A percentile compares a stretch with the other conserved stretches of the same genome.
phyloP scores from a whole-genome alignment of 2,888 invertebrate species.

The Mythimna vitellina region DNA sequence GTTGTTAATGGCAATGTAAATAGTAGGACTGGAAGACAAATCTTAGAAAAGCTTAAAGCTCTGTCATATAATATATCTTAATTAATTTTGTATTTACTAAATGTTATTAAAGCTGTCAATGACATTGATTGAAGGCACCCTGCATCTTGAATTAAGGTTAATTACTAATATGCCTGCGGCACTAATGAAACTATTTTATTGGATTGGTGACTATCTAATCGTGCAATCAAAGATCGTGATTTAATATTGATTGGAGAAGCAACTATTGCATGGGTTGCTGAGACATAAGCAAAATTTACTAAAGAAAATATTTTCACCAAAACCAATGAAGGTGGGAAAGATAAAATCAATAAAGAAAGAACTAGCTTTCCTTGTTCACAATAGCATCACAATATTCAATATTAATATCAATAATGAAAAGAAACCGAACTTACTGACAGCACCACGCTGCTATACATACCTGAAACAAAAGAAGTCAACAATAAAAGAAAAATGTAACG shows the following conservation, averaged over 20 bases:
- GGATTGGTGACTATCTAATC: neutral
- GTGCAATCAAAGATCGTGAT: slow-evolving; percentile 11
- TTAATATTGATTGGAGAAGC: neutral
- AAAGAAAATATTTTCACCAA: neutral
- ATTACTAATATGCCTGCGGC: slow-evolving; percentile 25
- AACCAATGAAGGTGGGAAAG: neutral
- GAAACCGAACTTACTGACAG: slow-evolving; percentile 42
- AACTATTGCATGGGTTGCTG: neutral
- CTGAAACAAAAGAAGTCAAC: slow-evolving; percentile 75
- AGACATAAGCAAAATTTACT: neutral
- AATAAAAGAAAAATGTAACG: slow-evolving; percentile 61
- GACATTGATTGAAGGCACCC: slow-evolving; percentile 30
- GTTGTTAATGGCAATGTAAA: slow-evolving; percentile 46
- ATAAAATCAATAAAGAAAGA: neutral
- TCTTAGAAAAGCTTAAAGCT: slow-evolving; percentile 12
- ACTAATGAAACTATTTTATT: slow-evolving; percentile 20
- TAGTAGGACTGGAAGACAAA: slow-evolving; percentile 28
- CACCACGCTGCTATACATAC: slow-evolving; percentile 70
- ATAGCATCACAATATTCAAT: slow-evolving; percentile 10
- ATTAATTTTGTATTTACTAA: slow-evolving; percentile 9
- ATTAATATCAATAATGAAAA: slow-evolving; percentile 22
- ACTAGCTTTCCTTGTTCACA: slow-evolving; percentile 10
- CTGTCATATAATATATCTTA: slow-evolving; percentile 13
- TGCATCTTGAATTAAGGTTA: slow-evolving; percentile 23
- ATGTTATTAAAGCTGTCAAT: slow-evolving; percentile 11